These are phyloP conservation scores for Exaiptasia diaphana DNA, from an alignment of 64 coral and sea anemone genomes.

Conservation along the genomic window DNA sequence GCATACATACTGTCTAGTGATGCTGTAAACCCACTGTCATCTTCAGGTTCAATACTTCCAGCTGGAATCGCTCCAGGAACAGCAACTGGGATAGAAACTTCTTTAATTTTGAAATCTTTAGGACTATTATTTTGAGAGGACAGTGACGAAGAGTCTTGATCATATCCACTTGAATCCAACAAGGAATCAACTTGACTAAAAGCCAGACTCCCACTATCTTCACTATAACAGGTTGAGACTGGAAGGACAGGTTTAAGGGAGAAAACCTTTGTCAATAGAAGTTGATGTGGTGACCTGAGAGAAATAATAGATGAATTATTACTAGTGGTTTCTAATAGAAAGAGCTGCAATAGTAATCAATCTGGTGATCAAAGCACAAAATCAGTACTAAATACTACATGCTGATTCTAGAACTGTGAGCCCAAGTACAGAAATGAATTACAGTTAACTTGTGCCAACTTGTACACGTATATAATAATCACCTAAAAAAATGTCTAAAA, in stretches of 20 bases:
- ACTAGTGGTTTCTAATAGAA: no score
- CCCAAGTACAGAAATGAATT: no score
- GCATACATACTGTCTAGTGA: no score
- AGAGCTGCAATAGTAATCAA: no score
- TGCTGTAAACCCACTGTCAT: constrained; percentile 72
- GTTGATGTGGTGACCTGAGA: constrained; percentile 75
- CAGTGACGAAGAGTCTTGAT: constrained; percentile 55
- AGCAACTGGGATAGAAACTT: constrained; percentile 63
- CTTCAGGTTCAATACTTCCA: constrained; percentile 66
- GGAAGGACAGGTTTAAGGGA: constrained; percentile 70
- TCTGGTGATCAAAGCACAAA: no score
- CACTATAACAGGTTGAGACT: constrained; percentile 55
- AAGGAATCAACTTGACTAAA: constrained; percentile 64
- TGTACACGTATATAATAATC: no score
- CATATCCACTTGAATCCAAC: constrained; percentile 54
- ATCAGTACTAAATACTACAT: no score
- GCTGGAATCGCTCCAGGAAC: constrained; percentile 64
- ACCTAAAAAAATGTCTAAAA: no score
- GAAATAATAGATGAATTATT: no score
- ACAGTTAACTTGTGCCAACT: no score
- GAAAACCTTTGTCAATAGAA: constrained; percentile 89
- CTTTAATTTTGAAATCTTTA: constrained; percentile 37
- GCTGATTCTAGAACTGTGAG: no score
- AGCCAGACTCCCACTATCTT: constrained; percentile 49
- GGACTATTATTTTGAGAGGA: constrained; percentile 81